phyloP scores from a whole-genome alignment of 1,140 invertebrate species.

The Tyrophagus putrescentiae region DNA sequence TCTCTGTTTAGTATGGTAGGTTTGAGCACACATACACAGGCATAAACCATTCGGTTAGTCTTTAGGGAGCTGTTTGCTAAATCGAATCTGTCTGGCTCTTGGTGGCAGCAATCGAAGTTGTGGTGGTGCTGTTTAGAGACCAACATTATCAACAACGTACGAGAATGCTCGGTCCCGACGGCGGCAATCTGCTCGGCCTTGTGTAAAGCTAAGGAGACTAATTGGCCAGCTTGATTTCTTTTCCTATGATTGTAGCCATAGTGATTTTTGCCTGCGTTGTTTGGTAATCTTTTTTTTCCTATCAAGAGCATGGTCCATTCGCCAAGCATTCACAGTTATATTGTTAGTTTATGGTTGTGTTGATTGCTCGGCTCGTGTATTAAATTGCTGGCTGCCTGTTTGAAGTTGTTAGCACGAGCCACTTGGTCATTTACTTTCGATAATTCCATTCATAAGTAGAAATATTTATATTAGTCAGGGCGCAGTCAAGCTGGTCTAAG shows the following conservation, averaged over 20 bases:
- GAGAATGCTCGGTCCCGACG: neutral
- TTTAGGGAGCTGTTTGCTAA: constrained; percentile 6
- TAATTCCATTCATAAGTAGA: too few relatives aligned
- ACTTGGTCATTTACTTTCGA: too few relatives aligned
- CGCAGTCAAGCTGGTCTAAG: too few relatives aligned
- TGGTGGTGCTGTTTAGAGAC: neutral
- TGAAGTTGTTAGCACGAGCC: too few relatives aligned
- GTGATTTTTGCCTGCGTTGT: neutral
- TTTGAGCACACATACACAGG: neutral
- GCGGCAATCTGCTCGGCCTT: neutral
- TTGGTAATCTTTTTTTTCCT: neutral
- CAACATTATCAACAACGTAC: too few relatives aligned
- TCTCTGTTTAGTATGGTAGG: too few relatives aligned
- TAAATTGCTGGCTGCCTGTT: too few relatives aligned
- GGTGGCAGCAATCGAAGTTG: neutral
- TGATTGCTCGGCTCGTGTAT: too few relatives aligned
- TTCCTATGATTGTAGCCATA: too few relatives aligned
- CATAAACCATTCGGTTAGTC: neutral
- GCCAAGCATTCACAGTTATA: too few relatives aligned
- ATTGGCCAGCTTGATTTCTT: constrained; percentile 9
- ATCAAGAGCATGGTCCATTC: neutral
- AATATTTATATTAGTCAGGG: too few relatives aligned
- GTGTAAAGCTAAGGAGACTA: constrained; percentile 2
- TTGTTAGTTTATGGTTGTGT: too few relatives aligned
- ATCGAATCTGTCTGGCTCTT: neutral